Conservation (phyloP, 2,888 invertebrate species). For the Odontocolon sp. region DNA sequence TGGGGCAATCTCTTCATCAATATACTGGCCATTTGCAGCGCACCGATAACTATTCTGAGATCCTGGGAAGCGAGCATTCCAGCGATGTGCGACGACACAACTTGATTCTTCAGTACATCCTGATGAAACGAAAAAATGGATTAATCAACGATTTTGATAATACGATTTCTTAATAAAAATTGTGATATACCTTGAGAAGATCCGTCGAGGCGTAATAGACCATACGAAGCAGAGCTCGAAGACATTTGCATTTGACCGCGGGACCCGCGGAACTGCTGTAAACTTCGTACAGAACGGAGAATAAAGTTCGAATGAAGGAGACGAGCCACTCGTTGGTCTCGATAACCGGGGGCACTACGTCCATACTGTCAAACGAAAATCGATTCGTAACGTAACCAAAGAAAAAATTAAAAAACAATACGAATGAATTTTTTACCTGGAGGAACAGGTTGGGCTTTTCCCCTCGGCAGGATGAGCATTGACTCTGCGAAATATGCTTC, state of each 20-base stretch:
- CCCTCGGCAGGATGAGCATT: conserved; percentile 84
- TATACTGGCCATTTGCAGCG: conserved; percentile 98
- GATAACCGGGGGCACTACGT: conserved; percentile 78
- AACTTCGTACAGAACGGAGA: conserved; percentile 98
- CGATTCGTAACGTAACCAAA: not conserved
- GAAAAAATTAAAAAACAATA: not conserved
- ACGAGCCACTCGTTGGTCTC: conserved; percentile 80
- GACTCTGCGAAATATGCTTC: conserved; percentile 93
- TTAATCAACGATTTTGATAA: not conserved
- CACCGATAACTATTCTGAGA: conserved; percentile 97
- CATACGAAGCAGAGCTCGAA: conserved; percentile 97
- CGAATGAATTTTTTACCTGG: conserved; percentile 69
- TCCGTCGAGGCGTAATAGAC: conserved; percentile 96
- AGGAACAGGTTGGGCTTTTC: conserved; percentile 78
- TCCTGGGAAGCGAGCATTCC: conserved; percentile 99
- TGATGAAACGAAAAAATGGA: conserved; percentile 58
- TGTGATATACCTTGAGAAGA: conserved; percentile 86
- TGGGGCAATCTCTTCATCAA: conserved; percentile 98
- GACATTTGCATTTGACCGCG: conserved; percentile 97
- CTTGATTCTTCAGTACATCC: conserved; percentile 85
- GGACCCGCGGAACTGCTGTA: conserved; percentile 99
- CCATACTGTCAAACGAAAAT: conserved; percentile 71
- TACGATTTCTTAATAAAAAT: not conserved
- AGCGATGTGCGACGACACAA: conserved; percentile 97
- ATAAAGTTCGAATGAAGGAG: conserved; percentile 88